A percentile compares a stretch with the other conserved stretches of the same genome.
Evolutionary conservation across 2,113 vertebrate genomes (phyloP).

Genomic region (Xyrauchen texanus): DNA sequence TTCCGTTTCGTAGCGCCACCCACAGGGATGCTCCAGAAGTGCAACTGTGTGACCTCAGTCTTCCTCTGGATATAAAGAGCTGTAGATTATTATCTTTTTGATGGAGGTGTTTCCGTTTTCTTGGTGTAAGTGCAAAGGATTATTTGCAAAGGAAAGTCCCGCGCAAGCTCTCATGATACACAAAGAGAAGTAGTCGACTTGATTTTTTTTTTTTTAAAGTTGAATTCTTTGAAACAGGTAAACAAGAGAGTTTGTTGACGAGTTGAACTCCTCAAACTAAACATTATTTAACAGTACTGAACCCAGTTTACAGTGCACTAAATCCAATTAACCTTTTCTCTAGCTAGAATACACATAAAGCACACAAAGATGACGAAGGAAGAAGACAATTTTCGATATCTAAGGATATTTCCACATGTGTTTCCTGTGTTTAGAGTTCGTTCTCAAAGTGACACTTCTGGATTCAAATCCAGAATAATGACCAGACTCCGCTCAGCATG

Average conservation of each 20-base stretch:
- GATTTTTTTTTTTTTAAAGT: too few relatives aligned
- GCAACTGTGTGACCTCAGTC: slow-evolving; percentile 2
- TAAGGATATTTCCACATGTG: slow-evolving; percentile 25
- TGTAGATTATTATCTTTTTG: slow-evolving; percentile 27
- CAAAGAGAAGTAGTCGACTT: background rate
- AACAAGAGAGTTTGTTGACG: background rate
- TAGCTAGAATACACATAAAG: background rate
- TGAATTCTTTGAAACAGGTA: too few relatives aligned
- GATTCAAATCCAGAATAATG: slow-evolving; percentile 56
- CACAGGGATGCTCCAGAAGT: background rate
- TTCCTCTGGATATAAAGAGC: background rate
- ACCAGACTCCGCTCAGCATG: slow-evolving; percentile 47
- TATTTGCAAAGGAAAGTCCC: background rate
- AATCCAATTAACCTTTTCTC: background rate
- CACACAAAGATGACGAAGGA: slow-evolving; percentile 43
- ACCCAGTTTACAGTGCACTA: background rate
- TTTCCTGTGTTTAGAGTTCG: slow-evolving; percentile 44
- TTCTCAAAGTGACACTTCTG: slow-evolving; percentile 58
- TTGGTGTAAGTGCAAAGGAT: background rate
- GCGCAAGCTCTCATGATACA: background rate
- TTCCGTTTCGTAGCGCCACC: background rate
- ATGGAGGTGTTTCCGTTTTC: slow-evolving; percentile 20
- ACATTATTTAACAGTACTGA: background rate
- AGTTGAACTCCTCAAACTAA: background rate
- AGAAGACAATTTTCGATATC: slow-evolving; percentile 37